phyloP scores from a whole-genome alignment of 35 echinoderm and acorn worm genomes.

The Acanthaster planci region DNA sequence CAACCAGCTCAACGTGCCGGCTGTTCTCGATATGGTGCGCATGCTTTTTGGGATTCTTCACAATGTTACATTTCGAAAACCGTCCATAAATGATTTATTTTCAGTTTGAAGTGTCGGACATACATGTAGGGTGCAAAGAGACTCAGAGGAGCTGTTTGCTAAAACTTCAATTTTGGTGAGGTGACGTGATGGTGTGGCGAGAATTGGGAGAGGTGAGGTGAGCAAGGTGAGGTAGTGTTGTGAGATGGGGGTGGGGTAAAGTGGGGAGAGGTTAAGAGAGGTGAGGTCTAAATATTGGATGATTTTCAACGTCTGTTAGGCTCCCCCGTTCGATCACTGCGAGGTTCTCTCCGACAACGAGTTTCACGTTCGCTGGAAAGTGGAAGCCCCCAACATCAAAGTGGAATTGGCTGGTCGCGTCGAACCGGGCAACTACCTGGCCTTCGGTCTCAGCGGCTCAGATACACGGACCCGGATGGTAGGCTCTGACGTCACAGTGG shows the following conservation, averaged over 20 bases:
- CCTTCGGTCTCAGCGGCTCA: slow-evolving; percentile 77
- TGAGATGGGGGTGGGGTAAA: not conserved
- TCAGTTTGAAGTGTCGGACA: too few species aligned
- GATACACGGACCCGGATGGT: slow-evolving; percentile 33
- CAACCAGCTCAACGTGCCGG: not conserved
- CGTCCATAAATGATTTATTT: too few species aligned
- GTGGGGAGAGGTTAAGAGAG: not conserved
- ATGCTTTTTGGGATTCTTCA: too few species aligned
- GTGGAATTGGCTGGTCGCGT: slow-evolving; percentile 57
- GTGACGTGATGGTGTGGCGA: too few species aligned
- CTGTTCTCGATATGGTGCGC: not conserved
- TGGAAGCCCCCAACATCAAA: slow-evolving; percentile 32
- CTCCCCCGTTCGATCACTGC: slow-evolving; percentile 55
- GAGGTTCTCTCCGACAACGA: slow-evolving; percentile 57
- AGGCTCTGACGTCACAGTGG: slow-evolving; percentile 66
- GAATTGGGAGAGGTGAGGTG: not conserved
- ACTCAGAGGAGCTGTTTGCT: too few species aligned
- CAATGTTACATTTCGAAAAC: too few species aligned
- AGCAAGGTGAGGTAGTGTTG: not conserved
- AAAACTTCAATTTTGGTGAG: too few species aligned
- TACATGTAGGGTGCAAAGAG: too few species aligned
- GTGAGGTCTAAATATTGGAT: not conserved
- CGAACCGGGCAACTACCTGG: slow-evolving; percentile 47
- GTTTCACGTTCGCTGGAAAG: slow-evolving; percentile 73
- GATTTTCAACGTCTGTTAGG: not conserved